Percentiles rank a stretch among this genome's conserved stretches.
Conservation (phyloP, 2,888 invertebrate species). For the Dynastes grantii region DNA sequence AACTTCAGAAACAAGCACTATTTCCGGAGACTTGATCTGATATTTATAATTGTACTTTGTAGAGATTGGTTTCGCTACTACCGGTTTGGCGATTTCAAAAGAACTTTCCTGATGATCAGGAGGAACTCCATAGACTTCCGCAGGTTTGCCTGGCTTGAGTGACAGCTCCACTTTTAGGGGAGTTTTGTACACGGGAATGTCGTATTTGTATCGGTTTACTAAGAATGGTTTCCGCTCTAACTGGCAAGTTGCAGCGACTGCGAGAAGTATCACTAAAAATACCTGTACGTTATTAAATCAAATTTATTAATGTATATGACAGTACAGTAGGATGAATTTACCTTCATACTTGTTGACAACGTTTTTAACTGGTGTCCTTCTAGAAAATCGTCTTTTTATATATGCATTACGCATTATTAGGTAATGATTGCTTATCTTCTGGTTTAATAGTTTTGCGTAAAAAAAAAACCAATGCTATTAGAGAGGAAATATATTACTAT, state of each 20-base stretch:
- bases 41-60: not conserved
- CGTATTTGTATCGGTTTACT: conserved; percentile 29
- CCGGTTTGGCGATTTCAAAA: not conserved
- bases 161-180: not conserved
- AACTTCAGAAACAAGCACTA: too few relatives aligned
- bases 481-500: not conserved
- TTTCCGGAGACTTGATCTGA: not conserved
- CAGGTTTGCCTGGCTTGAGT: conserved; percentile 9
- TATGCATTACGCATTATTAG: conserved; percentile 28
- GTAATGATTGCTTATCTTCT: conserved; percentile 31
- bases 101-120: not conserved
- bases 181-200: conserved; percentile 14
- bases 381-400: conserved; percentile 24
- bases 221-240: not conserved
- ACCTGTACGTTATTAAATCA: conserved; percentile 12
- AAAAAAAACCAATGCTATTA: conserved; percentile 5
- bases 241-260: conserved; percentile 1
- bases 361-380: not conserved
- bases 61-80: not conserved
- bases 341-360: conserved; percentile 28
- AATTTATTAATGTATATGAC: not conserved
- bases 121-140: conserved; percentile 23
- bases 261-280: conserved; percentile 7
- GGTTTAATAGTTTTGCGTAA: not conserved
- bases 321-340: not conserved